Evolutionary conservation across 2,888 invertebrate species (phyloP).

Genomic region (Apamea epomidion): DNA sequence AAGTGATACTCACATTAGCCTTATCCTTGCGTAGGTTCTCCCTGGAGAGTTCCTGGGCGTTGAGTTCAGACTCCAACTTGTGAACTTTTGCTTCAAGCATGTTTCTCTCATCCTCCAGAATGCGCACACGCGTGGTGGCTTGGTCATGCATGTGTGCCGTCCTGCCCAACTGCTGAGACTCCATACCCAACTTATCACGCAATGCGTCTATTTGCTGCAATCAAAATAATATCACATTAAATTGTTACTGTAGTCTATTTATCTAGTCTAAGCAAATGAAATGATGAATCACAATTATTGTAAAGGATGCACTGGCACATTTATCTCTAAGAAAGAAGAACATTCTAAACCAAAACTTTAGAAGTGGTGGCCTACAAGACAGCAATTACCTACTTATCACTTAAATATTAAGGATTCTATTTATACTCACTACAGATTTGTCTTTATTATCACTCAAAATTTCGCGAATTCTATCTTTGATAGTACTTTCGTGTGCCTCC

Average conservation of each 20-base stretch:
- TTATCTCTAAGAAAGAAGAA: neutral
- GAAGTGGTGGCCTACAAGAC: too few relatives aligned
- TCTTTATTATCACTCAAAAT: conserved; percentile 94
- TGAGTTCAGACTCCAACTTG: conserved; percentile 95
- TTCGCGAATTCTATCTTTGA: conserved; percentile 95
- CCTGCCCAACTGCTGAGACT: conserved; percentile 93
- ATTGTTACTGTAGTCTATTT: neutral
- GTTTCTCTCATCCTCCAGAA: conserved; percentile 94
- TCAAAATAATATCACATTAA: conserved; percentile 3
- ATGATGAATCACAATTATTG: neutral
- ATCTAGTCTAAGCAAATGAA: neutral
- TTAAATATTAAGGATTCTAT: neutral
- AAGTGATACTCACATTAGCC: conserved; percentile 91
- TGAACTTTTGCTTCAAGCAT: conserved; percentile 94
- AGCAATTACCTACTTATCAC: neutral
- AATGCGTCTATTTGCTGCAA: conserved; percentile 93
- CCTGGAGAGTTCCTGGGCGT: conserved; percentile 92
- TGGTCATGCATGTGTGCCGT: conserved; percentile 92
- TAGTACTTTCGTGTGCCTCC: conserved; percentile 94
- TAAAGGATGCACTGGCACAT: neutral
- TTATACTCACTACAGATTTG: conserved; percentile 92
- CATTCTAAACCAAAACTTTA: neutral
- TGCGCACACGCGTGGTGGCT: conserved; percentile 91
- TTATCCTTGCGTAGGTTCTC: conserved; percentile 94
- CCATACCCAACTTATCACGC: conserved; percentile 93